phyloP scores from a whole-genome alignment of 1,140 invertebrate genomes.

The Plodia interpunctella region DNA sequence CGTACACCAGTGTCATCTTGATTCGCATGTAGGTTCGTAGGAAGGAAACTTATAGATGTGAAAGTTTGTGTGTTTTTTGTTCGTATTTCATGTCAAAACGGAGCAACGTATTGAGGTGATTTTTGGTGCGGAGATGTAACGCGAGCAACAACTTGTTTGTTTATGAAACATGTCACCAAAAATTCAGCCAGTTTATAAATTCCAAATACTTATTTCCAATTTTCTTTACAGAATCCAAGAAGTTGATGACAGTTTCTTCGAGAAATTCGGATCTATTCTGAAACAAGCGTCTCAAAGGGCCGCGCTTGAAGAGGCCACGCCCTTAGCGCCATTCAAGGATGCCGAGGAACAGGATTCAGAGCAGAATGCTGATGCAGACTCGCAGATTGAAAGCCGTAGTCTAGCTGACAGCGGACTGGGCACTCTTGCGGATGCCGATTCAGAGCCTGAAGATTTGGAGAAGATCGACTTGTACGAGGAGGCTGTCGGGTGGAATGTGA shows the following conservation, averaged over 20 bases:
- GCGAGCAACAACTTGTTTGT: too few relatives aligned
- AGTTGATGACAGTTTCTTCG: conserved; percentile 87
- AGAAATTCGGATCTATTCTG: conserved; percentile 85
- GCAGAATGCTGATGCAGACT: conserved; percentile 58
- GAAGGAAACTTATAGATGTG: too few relatives aligned
- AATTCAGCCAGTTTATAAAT: too few relatives aligned
- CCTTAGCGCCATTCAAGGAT: conserved; percentile 73
- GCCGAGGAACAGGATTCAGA: conserved; percentile 62
- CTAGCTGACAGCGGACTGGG: conserved; percentile 74
- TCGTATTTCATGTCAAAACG: too few relatives aligned
- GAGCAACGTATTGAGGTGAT: too few relatives aligned
- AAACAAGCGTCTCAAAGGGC: conserved; percentile 80
- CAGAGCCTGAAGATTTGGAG: conserved; percentile 75
- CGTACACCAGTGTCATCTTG: too few relatives aligned
- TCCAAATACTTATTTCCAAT: not conserved
- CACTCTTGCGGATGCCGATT: conserved; percentile 74
- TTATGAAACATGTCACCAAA: too few relatives aligned
- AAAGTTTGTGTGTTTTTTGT: too few relatives aligned
- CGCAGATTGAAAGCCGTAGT: conserved; percentile 39
- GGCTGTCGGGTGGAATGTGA: conserved; percentile 85
- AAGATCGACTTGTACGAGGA: conserved; percentile 79
- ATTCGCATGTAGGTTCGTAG: too few relatives aligned
- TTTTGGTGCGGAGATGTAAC: too few relatives aligned
- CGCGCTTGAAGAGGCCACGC: conserved; percentile 72
- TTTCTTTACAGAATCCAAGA: conserved; percentile 83